Evolutionary conservation across 2,888 invertebrate species (phyloP).

Genomic region (Tipula confusa): DNA sequence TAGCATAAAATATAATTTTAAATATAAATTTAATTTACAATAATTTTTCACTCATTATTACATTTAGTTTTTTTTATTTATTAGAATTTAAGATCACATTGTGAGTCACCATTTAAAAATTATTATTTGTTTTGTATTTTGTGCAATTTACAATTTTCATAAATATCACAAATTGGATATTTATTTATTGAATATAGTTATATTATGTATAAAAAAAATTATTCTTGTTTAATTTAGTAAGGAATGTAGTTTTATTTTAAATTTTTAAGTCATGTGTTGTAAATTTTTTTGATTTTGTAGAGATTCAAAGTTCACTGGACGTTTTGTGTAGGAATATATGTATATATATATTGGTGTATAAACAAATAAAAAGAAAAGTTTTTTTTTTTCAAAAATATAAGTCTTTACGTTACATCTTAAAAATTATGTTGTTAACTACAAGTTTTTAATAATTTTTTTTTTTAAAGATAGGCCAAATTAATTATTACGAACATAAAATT

Average conservation of each 20-base stretch:
- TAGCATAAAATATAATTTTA: not conserved
- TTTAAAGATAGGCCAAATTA: not conserved
- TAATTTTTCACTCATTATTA: not conserved
- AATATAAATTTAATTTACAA: not conserved
- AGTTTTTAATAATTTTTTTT: not conserved
- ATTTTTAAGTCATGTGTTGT: not conserved
- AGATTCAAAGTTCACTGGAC: not conserved
- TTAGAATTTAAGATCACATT: slow-evolving; percentile 9
- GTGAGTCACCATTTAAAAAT: not conserved
- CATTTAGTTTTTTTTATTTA: not conserved
- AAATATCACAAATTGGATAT: not conserved
- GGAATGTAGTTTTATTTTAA: no score
- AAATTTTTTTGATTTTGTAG: not conserved
- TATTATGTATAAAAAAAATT: not conserved
- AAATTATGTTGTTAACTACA: not conserved
- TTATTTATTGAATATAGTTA: not conserved
- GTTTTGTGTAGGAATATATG: no score
- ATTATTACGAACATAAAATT: not conserved
- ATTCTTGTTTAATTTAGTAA: not conserved
- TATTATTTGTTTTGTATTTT: not conserved
- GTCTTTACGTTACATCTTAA: slow-evolving; percentile 9
- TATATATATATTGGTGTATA: no score
- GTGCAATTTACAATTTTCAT: not conserved
- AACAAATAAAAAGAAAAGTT: not conserved
- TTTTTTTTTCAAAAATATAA: not conserved